Evolutionary conservation across 1,140 invertebrate species (phyloP).

Genomic region (Anastrepha ludens): DNA sequence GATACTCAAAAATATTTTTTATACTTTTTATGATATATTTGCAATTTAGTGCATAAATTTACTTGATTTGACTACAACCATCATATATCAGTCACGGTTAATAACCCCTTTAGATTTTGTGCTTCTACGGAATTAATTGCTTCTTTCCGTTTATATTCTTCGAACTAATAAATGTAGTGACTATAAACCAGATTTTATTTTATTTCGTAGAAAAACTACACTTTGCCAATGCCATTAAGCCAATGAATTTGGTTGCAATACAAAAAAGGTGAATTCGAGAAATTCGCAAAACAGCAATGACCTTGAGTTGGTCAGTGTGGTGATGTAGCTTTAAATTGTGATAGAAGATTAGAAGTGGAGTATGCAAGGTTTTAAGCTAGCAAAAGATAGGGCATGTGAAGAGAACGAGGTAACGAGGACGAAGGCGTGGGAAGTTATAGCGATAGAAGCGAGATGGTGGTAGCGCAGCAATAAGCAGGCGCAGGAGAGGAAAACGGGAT

Average conservation of each 20-base stretch:
- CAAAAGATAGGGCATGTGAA: too few relatives aligned
- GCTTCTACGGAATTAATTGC: slow-evolving; percentile 26
- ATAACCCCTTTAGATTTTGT: not conserved
- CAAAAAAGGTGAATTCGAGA: slow-evolving; percentile 7
- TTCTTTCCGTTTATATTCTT: not conserved
- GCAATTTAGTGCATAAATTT: not conserved
- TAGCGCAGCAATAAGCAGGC: not conserved
- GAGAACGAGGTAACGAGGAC: too few relatives aligned
- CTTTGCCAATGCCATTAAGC: not conserved
- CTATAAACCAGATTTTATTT: slow-evolving; percentile 22
- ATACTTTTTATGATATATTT: not conserved
- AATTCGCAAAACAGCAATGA: slow-evolving; percentile 14
- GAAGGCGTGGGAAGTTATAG: too few relatives aligned
- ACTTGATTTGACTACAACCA: not conserved
- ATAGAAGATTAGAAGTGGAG: not conserved
- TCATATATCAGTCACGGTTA: not conserved
- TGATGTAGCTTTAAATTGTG: not conserved
- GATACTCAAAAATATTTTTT: too few relatives aligned
- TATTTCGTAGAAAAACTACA: not conserved
- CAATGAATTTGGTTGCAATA: not conserved
- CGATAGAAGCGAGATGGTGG: not conserved
- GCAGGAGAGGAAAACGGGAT: too few relatives aligned
- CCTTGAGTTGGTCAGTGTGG: not conserved
- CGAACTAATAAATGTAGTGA: not conserved
- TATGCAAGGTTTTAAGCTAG: not conserved